These are phyloP conservation scores for Rhabdomys pumilio DNA, from an alignment of 2,797 vertebrate genomes.

Conservation along the genomic window DNA sequence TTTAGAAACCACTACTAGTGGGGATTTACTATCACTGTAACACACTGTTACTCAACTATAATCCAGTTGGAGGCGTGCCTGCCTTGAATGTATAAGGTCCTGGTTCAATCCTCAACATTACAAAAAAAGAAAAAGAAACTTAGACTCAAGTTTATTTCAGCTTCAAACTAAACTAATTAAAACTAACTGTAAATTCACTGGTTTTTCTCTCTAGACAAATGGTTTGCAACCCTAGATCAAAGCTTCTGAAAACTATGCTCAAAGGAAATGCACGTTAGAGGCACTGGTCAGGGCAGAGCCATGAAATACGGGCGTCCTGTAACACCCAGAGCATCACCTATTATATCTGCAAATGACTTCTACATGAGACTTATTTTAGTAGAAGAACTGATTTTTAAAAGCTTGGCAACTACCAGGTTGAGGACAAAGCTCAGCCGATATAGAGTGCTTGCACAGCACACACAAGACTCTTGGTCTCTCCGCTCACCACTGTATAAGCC, in stretches of 20 bases:
- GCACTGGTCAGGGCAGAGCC: not conserved
- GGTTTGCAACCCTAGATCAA: conserved; percentile 17
- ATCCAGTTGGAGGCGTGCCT: not conserved
- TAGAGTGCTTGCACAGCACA: not conserved
- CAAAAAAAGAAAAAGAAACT: not conserved
- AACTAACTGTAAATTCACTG: conserved; percentile 11
- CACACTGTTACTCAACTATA: conserved; percentile 33
- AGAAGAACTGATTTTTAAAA: not conserved
- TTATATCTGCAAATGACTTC: conserved; percentile 33
- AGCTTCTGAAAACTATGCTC: conserved; percentile 62
- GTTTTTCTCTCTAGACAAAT: not conserved
- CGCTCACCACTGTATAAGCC: not conserved
- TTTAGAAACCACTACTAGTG: conserved; percentile 36
- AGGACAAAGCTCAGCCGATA: not conserved
- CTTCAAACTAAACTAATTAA: conserved; percentile 53
- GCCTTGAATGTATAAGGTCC: not conserved
- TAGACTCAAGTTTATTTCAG: conserved; percentile 57
- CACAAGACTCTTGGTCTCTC: not conserved
- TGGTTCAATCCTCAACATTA: not conserved
- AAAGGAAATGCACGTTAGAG: not conserved
- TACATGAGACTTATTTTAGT: conserved; percentile 37
- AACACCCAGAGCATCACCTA: not conserved
- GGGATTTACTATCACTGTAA: not conserved
- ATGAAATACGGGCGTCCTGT: not conserved
- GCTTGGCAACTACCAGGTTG: not conserved